Evolutionary conservation across 2,888 invertebrate genomes (phyloP).

Genomic region (Sclerodermus sp.): DNA sequence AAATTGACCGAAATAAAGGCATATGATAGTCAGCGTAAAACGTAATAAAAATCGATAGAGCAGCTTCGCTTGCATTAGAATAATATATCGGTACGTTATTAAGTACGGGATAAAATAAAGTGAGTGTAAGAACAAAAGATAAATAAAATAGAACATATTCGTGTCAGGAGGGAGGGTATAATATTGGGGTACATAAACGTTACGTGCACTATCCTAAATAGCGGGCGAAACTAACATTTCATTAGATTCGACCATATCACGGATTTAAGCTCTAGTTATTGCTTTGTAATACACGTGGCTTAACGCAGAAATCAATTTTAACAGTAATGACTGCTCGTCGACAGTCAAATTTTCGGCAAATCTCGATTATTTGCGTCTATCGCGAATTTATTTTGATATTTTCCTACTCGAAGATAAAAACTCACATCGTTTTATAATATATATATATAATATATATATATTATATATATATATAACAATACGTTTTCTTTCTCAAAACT

Average conservation of each 20-base stretch:
- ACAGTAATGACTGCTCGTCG: slow-evolving; percentile 7
- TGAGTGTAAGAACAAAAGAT: neutral
- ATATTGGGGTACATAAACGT: no score
- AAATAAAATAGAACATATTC: slow-evolving; percentile 1
- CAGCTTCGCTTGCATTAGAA: no score
- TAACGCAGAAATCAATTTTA: slow-evolving; percentile 32
- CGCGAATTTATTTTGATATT: no score
- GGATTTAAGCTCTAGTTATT: slow-evolving; percentile 54
- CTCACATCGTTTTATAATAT: no score
- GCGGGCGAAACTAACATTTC: slow-evolving; percentile 17
- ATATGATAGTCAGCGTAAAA: no score
- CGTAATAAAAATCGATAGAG: no score
- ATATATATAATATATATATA: no score
- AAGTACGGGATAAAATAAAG: neutral
- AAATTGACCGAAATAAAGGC: no score
- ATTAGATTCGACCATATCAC: slow-evolving; percentile 42
- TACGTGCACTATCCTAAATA: slow-evolving; percentile 19
- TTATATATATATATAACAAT: no score
- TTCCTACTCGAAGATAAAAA: slow-evolving; percentile 5
- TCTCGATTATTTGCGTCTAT: slow-evolving; percentile 3
- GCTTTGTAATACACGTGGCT: slow-evolving; percentile 49
- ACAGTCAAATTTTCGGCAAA: slow-evolving; percentile 3
- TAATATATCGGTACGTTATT: no score
- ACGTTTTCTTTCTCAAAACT: no score
- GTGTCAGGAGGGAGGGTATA: no score